Percentiles rank a stretch among this genome's conserved stretches.
These are phyloP conservation scores for Sabellastarte sp. DNA, from an alignment of 2,888 invertebrate species.

Conservation along the genomic window DNA sequence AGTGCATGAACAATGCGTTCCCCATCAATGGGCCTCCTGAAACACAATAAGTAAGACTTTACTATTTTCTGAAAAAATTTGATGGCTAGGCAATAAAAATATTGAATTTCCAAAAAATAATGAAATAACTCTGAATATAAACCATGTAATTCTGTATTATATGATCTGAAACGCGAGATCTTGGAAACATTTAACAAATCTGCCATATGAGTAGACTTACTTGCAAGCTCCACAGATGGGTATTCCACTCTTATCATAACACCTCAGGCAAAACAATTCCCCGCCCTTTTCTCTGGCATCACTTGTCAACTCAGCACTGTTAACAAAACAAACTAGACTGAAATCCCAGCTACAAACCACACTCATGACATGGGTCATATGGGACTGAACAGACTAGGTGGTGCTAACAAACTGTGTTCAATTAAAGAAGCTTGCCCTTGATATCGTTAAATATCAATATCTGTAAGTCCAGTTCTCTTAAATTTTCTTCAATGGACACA, in stretches of 20 bases:
- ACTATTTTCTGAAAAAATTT: background rate
- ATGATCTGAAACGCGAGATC: no score
- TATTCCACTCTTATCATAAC: constrained; percentile 99
- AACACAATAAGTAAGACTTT: no score
- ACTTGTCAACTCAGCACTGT: constrained; percentile 84
- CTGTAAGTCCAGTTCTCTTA: no score
- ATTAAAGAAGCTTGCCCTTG: no score
- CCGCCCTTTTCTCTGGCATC: constrained; percentile 95
- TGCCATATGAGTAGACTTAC: constrained; percentile 30
- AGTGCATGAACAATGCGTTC: constrained; percentile 97
- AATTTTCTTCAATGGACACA: no score
- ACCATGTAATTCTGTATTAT: no score
- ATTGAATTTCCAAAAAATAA: background rate
- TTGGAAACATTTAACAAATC: no score
- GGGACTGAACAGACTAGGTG: no score
- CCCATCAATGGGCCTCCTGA: constrained; percentile 86
- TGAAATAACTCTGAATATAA: background rate
- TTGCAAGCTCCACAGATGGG: constrained; percentile 98
- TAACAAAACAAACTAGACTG: constrained; percentile 1
- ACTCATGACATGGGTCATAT: no score
- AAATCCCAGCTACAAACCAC: no score
- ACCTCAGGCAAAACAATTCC: constrained; percentile 94
- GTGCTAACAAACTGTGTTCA: no score
- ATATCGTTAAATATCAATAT: no score
- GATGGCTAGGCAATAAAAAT: background rate